Conservation (phyloP, 2,113 vertebrate species). For the Hystrix cristata region DNA sequence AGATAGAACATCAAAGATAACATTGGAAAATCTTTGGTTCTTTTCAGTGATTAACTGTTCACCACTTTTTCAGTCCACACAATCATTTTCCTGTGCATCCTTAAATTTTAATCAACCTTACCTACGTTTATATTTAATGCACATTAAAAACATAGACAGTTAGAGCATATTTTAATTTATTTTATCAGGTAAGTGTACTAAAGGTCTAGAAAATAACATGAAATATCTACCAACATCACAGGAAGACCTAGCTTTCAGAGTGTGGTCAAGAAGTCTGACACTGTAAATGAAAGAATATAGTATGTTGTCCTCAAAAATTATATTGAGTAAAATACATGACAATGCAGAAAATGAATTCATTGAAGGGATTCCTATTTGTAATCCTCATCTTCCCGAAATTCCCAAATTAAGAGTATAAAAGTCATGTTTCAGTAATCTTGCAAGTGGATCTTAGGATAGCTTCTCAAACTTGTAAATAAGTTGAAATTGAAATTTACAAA, state of each 20-base stretch:
- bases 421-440: neutral
- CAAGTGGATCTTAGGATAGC: neutral
- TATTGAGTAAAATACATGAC: neutral
- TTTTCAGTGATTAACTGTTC: neutral
- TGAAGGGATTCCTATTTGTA: neutral
- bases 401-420: neutral
- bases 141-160: neutral
- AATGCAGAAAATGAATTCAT: neutral
- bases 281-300: neutral
- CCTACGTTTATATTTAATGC: neutral
- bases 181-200: neutral
- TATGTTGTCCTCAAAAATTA: neutral
- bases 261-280: neutral
- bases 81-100: neutral
- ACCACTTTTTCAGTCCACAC: neutral
- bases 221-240: neutral
- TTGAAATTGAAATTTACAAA: neutral
- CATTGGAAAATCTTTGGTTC: neutral
- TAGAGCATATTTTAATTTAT: neutral
- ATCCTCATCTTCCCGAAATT: neutral
- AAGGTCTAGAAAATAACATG: constrained; percentile 13
- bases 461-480: constrained; percentile 14
- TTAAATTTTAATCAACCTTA: constrained; percentile 47
- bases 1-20: neutral
- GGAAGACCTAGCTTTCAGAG: neutral